Evolutionary conservation across 2,797 vertebrate species (phyloP).

Genomic region (Phoxinus dragarum): DNA sequence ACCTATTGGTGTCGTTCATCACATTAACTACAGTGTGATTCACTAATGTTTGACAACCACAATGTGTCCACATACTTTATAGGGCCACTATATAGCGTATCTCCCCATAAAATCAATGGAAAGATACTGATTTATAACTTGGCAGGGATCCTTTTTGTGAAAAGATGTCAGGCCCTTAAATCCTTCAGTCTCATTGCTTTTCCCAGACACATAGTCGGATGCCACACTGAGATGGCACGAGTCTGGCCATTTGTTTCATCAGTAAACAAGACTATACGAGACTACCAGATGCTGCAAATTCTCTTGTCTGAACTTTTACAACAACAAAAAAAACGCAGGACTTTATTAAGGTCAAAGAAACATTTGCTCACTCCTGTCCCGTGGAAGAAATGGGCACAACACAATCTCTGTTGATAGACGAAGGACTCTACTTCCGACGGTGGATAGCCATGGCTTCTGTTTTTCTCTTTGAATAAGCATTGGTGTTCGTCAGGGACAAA

Average conservation of each 20-base stretch:
- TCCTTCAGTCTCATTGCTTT: constrained; percentile 37
- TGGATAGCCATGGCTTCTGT: constrained; percentile 55
- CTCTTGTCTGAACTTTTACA: constrained; percentile 64
- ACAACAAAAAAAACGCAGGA: constrained; percentile 56
- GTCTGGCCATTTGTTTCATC: constrained; percentile 50
- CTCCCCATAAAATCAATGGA: constrained; percentile 36
- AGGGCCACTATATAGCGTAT: constrained; percentile 24
- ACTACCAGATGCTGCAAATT: constrained; percentile 66
- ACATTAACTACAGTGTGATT: not conserved
- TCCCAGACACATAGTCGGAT: constrained; percentile 1
- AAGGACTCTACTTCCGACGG: constrained; percentile 69
- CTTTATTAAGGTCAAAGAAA: constrained; percentile 70
- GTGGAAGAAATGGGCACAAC: constrained; percentile 65
- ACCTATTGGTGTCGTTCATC: not conserved
- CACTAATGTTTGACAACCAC: not conserved
- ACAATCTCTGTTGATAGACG: constrained; percentile 57
- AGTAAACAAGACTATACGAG: constrained; percentile 43
- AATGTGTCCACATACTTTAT: not conserved
- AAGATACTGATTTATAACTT: constrained; percentile 32
- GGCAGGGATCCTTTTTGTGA: constrained; percentile 46
- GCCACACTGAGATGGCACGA: constrained; percentile 12
- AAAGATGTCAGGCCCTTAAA: constrained; percentile 41
- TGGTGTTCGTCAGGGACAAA: constrained; percentile 66
- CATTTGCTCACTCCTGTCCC: constrained; percentile 75
- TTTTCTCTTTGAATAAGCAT: constrained; percentile 55